Evolutionary conservation across 2,888 invertebrate species (phyloP), one percentile per base, ranked within the genome.

Genomic region (Hoplodrina ambigua): DNA sequence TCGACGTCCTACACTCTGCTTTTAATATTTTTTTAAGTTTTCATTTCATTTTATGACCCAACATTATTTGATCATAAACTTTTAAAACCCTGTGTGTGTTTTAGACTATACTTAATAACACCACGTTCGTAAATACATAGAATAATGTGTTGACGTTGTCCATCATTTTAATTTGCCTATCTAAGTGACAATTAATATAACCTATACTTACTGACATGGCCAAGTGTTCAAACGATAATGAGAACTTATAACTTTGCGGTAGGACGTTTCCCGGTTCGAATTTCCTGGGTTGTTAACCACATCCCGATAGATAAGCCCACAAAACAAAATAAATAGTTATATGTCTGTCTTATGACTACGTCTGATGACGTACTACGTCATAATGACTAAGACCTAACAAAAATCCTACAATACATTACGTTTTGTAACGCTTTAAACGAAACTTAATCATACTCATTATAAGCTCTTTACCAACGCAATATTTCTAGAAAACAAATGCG

Each of bases 1-100:
- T 91, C 92, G 92, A 92, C 93, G 91, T 86, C 86, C 78, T 81
- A 80, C 72, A 75, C 75, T 85, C 82, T 78, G 75, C 82, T 85
- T 86, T 86, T 87, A 85, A 89, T 87, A 83, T 79, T 82, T 82
- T 84, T 83, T 81, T 83, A 81, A 81, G 80, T 81, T 87, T 82
- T 84, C 78, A 83, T 86, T 86, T 88, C 77, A 72, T 86, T 89
- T 89, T 89, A 88, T 77, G 82, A 80, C 83, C 80, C 72, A 69
- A 67, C 72, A 75, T 64, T 65, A 72, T 76, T 65, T 57, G 53
- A 72, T 68, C 74, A 69, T 63, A 17, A 66, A 67, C 44, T 67
- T 55, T 72, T 56, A 62, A 62, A 75, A 62, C 53, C 11, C 44
- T 60, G 30, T 66, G 63, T 76, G 30, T 68, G 20, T 66, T 70